Percentiles rank a stretch among this genome's conserved stretches.
phyloP scores from a whole-genome alignment of 2,888 invertebrate species.

The Platycheirus rosarum region DNA sequence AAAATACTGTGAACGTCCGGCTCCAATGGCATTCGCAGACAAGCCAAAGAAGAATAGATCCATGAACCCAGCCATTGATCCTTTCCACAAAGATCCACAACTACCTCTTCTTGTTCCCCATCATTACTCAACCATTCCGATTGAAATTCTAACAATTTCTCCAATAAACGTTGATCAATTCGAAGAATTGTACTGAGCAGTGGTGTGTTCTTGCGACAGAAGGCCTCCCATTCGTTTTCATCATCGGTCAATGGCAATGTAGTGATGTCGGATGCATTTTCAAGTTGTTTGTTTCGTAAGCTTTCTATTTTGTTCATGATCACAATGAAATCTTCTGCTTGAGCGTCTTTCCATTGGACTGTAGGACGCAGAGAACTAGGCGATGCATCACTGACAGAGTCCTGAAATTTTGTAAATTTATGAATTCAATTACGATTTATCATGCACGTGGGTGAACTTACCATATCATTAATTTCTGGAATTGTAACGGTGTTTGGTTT shows the following conservation, averaged over 20 bases:
- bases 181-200: constrained; percentile 79
- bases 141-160: constrained; percentile 79
- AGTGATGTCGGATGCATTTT: constrained; percentile 67
- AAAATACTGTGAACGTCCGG: constrained; percentile 80
- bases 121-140: constrained; percentile 78
- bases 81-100: constrained; percentile 76
- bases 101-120: constrained; percentile 17
- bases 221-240: constrained; percentile 77
- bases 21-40: constrained; percentile 81
- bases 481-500: constrained; percentile 48
- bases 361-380: constrained; percentile 79
- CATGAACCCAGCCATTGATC: constrained; percentile 81
- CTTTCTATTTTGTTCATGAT: constrained; percentile 75
- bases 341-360: constrained; percentile 80
- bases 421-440: background rate
- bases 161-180: constrained; percentile 79
- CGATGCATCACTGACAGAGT: constrained; percentile 73
- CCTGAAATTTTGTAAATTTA: constrained; percentile 41
- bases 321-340: constrained; percentile 78
- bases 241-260: constrained; percentile 77
- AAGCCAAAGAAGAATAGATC: constrained; percentile 80
- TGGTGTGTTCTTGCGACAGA: constrained; percentile 79
- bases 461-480: constrained; percentile 66
- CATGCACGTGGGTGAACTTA: constrained; percentile 24
- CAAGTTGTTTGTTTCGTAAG: constrained; percentile 44